Percentiles rank a stretch among this genome's conserved stretches.
Conservation (phyloP, 2,113 vertebrate genomes). For the Jaculus jaculus region DNA sequence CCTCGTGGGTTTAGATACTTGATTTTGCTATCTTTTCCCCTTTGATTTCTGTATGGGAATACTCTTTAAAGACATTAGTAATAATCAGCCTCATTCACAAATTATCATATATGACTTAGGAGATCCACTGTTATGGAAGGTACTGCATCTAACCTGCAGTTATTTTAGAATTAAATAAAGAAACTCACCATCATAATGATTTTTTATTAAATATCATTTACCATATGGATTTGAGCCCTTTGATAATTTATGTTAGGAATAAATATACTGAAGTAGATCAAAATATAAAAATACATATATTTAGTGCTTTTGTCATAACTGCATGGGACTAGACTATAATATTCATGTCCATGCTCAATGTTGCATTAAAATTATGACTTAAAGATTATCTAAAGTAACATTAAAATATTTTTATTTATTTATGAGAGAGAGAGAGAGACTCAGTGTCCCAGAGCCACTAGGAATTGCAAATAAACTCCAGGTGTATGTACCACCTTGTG, state of each 20-base stretch:
- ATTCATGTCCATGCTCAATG: not conserved
- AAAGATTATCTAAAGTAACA: not conserved
- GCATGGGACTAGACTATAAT: not conserved
- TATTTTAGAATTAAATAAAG: conserved; percentile 35
- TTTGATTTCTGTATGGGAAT: not conserved
- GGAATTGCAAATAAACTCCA: too few relatives aligned
- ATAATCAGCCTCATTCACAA: not conserved
- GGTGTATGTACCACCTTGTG: too few relatives aligned
- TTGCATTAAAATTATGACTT: not conserved
- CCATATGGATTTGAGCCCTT: not conserved
- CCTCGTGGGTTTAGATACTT: not conserved
- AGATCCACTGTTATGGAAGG: not conserved
- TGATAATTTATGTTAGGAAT: conserved; percentile 23
- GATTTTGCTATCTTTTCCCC: not conserved
- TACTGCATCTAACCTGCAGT: not conserved
- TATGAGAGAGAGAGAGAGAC: too few relatives aligned
- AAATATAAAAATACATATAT: not conserved
- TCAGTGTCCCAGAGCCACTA: not conserved
- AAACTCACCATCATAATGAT: conserved; percentile 28
- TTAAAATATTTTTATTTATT: conserved; percentile 1
- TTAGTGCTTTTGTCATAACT: not conserved
- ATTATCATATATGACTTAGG: not conserved
- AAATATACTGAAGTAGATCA: conserved; percentile 32
- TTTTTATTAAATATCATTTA: not conserved
- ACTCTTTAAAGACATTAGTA: not conserved